phyloP scores from a whole-genome alignment of 2,113 vertebrate species.

The Bufo bufo region DNA sequence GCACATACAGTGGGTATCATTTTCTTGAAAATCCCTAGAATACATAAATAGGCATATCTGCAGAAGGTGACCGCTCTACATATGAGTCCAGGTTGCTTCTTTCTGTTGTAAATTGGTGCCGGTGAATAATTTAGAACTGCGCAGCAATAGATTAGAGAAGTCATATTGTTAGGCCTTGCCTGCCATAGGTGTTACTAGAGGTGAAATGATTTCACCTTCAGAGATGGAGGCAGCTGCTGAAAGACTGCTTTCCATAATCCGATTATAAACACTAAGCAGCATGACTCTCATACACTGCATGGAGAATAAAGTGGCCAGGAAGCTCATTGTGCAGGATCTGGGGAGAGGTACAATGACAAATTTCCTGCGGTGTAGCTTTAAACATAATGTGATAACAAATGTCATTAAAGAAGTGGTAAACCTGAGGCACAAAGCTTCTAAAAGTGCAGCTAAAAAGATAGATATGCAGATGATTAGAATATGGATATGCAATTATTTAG shows the following conservation, averaged over 20 bases:
- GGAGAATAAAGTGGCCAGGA: constrained; percentile 1
- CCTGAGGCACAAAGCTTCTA: not conserved
- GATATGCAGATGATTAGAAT: not conserved
- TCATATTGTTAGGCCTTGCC: constrained; percentile 1
- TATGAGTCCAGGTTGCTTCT: too few relatives aligned
- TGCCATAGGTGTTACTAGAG: constrained; percentile 39
- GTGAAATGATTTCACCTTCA: constrained; percentile 49
- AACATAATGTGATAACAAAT: not conserved
- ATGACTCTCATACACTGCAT: not conserved
- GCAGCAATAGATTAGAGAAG: not conserved
- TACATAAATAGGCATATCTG: not conserved
- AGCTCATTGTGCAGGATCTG: constrained; percentile 12
- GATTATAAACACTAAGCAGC: constrained; percentile 35
- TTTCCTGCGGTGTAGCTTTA: not conserved
- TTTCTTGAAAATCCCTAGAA: not conserved
- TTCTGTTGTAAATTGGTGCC: not conserved
- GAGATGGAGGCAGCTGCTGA: constrained; percentile 45
- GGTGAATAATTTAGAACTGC: not conserved
- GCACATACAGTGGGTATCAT: not conserved
- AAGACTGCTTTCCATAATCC: constrained; percentile 45
- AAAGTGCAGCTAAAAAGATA: not conserved
- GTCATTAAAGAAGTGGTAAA: not conserved
- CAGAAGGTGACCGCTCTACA: not conserved
- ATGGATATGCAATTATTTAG: not conserved
- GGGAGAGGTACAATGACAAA: not conserved